Base-by-base conservation (phyloP, 1,140 invertebrate species). In the Ostrea edulis region DNA sequence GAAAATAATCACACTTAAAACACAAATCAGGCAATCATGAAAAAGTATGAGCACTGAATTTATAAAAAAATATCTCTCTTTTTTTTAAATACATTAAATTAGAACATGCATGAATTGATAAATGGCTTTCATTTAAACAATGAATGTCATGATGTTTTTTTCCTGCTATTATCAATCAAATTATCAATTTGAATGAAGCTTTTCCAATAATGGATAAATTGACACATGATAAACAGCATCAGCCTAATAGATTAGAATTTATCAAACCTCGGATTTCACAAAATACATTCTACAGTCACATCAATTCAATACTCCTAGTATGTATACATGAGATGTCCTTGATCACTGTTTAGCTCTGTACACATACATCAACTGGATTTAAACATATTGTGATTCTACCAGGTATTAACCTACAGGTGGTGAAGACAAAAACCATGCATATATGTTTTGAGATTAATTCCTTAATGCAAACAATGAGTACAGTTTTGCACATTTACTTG, bases 201-300 rank as follows among this genome's bases (percentile, higher is more conserved):
- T 44, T 44, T 44, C 35, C 35, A 44, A 44, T 5, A 44, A 44
- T 44, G 35, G 35, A 44, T 44, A 44, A 44, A 44, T 44, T 8
- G 11, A 71, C 25, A 71, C 25, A 62, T 44, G 22, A 71, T 29
- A 29, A 71, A 29, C 12, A 71, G 14, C 68, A 29, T 71, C 11
- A 29, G 29, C 29, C 12, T 71, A 29, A 25, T 14, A 35, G 68
- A 35, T 44, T 44, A 44, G 35, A 44, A 44, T 44, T 44, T 44
- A 71, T 71, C 68, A 71, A 71, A 71, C 68, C 68, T 14, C 25
- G 68, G 68, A 71, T 71, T 71, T 71, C 68, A 71, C 12, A 29
- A 71, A 71, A 25, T 29, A 35, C 68, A 35, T 71, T 71, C 68
- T 29, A 29, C 22, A 35, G 12, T 29, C 29, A 71, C 68, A 35